phyloP scores from a whole-genome alignment of 2,888 invertebrate species.

The Standfussiana lucernea region DNA sequence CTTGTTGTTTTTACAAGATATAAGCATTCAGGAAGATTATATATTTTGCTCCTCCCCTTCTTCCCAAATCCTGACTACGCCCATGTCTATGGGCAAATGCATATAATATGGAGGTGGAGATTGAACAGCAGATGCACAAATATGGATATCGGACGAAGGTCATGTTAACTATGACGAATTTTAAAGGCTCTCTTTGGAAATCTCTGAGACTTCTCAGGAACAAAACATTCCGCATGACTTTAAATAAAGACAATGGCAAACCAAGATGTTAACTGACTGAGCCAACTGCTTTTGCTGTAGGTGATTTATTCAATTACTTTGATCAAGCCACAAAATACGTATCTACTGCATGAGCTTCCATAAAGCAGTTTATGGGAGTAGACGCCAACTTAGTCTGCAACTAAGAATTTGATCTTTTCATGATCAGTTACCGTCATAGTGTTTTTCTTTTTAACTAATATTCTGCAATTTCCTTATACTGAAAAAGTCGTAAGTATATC shows the following conservation, averaged over 20 bases:
- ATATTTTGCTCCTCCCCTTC: conserved; percentile 62
- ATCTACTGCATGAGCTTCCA: background rate
- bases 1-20: conserved; percentile 32
- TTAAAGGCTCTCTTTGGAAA: background rate
- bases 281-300: background rate
- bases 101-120: conserved; percentile 42
- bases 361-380: background rate
- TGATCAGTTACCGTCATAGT: background rate
- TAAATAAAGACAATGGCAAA: background rate
- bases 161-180: background rate
- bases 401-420: background rate
- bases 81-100: conserved; percentile 62
- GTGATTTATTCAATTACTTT: background rate
- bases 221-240: background rate
- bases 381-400: background rate
- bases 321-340: background rate
- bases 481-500: background rate
- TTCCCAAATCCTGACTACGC: conserved; percentile 63
- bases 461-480: background rate
- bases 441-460: background rate
- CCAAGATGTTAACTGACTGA: background rate
- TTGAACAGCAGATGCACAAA: conserved; percentile 2
- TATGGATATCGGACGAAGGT: background rate
- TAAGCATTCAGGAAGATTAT: conserved; percentile 51
- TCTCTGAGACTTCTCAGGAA: background rate